Percentiles rank a stretch among this genome's conserved stretches.
Evolutionary conservation across 2,113 vertebrate genomes (phyloP).

Genomic region (Pelodiscus sinensis): DNA sequence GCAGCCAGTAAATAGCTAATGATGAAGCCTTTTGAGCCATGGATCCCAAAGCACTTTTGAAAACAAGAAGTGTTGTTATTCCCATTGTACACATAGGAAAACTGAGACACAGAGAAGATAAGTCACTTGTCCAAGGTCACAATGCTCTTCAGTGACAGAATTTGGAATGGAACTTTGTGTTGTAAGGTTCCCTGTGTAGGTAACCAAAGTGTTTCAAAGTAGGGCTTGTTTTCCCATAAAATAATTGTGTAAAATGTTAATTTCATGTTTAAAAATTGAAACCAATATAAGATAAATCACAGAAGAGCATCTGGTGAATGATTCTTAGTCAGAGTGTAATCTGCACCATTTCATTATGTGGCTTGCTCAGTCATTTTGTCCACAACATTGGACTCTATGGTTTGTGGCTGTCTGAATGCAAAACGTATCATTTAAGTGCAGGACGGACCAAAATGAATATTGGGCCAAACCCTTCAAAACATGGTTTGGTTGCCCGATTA

Average conservation of each 20-base stretch:
- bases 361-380: constrained; percentile 4
- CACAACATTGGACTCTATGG: neutral
- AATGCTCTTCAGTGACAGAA: neutral
- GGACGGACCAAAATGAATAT: neutral
- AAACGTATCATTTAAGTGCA: constrained; percentile 8
- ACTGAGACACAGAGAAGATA: neutral
- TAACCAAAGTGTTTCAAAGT: neutral
- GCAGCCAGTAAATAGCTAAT: constrained; percentile 54
- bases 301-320: neutral
- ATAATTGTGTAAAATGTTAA: neutral
- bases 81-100: constrained; percentile 28
- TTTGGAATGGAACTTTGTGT: neutral
- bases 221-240: neutral
- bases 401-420: neutral
- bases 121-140: constrained; percentile 25
- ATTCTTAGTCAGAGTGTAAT: neutral
- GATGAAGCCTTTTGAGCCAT: constrained; percentile 41
- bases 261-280: neutral
- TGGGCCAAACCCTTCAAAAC: neutral
- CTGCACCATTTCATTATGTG: neutral
- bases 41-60: constrained; percentile 25
- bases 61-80: constrained; percentile 4
- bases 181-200: neutral
- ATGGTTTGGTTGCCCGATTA: constrained; percentile 39
- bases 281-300: neutral